phyloP scores from a whole-genome alignment of 1,140 invertebrate genomes.

The Brachionus sp. region DNA sequence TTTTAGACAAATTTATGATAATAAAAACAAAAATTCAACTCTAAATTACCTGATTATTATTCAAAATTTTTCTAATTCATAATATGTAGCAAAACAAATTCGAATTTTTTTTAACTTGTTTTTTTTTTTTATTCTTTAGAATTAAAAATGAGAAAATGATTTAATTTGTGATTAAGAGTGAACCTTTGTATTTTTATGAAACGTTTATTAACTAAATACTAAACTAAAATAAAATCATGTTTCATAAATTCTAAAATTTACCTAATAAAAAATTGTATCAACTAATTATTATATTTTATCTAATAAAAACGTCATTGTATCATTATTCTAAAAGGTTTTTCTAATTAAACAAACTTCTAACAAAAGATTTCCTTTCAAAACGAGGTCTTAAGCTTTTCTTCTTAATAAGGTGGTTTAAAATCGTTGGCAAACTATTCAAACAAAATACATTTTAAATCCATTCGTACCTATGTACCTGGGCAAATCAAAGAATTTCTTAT shows the following conservation, averaged over 20 bases:
- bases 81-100: neutral
- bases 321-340: neutral
- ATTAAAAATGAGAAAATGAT: neutral
- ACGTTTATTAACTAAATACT: neutral
- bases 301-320: conserved; percentile 21
- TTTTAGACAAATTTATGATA: neutral
- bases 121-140: neutral
- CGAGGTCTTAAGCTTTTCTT: neutral
- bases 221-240: conserved; percentile 30
- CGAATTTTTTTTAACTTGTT: neutral
- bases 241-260: conserved; percentile 17
- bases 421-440: neutral
- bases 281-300: conserved; percentile 27
- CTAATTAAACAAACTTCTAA: neutral
- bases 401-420: neutral
- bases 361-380: neutral
- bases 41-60: neutral
- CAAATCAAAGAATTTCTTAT: neutral
- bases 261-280: conserved; percentile 9
- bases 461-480: neutral
- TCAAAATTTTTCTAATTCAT: neutral
- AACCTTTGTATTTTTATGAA: neutral
- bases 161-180: neutral
- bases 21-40: neutral
- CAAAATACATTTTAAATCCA: neutral